Percentiles rank a stretch among this genome's conserved stretches.
Conservation (phyloP, 2,888 invertebrate genomes). For the Leistus spinibarbis region DNA sequence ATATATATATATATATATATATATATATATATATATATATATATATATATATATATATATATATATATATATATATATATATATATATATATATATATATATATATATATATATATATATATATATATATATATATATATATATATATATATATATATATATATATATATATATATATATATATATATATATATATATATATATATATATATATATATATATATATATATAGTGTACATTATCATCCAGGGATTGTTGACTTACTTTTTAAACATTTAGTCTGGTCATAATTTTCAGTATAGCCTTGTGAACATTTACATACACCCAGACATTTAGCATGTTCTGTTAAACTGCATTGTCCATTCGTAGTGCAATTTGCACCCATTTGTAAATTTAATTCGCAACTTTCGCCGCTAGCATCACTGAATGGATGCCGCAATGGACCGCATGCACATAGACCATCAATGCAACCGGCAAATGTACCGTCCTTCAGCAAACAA, state of each 20-base stretch:
- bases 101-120: too few relatives aligned
- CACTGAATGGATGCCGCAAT: conserved; percentile 47
- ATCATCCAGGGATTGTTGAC: neutral
- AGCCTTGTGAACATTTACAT: conserved; percentile 51
- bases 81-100: too few relatives aligned
- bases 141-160: too few relatives aligned
- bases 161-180: too few relatives aligned
- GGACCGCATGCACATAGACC: conserved; percentile 51
- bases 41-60: too few relatives aligned
- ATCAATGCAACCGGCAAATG: conserved; percentile 49
- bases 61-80: too few relatives aligned
- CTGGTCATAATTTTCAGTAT: conserved; percentile 48
- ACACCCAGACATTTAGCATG: conserved; percentile 50
- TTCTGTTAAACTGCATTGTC: conserved; percentile 48
- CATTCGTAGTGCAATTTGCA: conserved; percentile 48
- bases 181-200: too few relatives aligned
- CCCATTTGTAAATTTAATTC: conserved; percentile 47
- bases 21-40: too few relatives aligned
- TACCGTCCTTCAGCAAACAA: conserved; percentile 49
- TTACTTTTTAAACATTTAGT: conserved; percentile 52
- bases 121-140: too few relatives aligned
- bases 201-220: neutral
- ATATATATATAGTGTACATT: neutral
- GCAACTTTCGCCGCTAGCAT: conserved; percentile 48
- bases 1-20: too few relatives aligned